Evolutionary conservation across 2,113 vertebrate species (phyloP), one percentile per base, ranked within the genome.

Genomic region (Gambusia holbrooki): DNA sequence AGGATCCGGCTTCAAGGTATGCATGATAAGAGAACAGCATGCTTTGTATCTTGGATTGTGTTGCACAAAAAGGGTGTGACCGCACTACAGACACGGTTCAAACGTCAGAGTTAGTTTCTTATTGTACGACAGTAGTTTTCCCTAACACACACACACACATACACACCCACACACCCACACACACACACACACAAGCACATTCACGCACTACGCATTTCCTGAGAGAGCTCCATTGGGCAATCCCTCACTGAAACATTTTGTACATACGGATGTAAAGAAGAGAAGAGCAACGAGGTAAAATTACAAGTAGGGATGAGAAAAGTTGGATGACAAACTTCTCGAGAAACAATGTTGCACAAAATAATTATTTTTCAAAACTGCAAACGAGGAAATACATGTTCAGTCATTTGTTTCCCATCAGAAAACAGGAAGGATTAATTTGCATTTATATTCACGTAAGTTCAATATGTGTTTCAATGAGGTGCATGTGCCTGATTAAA

Each of bases 21-120:
- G 28, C 33, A 74, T 9, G 69, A 74, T 82, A 85, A 37, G 17
- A 22, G 15, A 45, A 29, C 2, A 65, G 42, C 29, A 78, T 29
- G 62, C 61, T 19, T 77, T 79, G 40, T 15, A 62, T 77, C 37
- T 67, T 25, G 3, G 5, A 42, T 14, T 1, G 1, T 76, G 35
- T 87, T 88, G 70, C 85, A 84, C 37, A 87, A 74, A 25, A 85
- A 72, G 74, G 87, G 83, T 82, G 88, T 71, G 86, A 78, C 63
- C 30, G 60, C 60, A 76, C 0, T 69, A 37, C 48, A 77, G 12
- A 15, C 40, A 81, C 60, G 19, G 17, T 17, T 58, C 60, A 30
- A 69, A 81, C 84, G 79, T 84, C 79, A 91, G 71, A 66, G 61
- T 60, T 73, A 28, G 63, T 71, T 74, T 63, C 65, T 82, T 82